A percentile compares a stretch with the other conserved stretches of the same genome.
These are phyloP conservation scores for Hirtodrosophila histrioides DNA, from an alignment of 2,888 invertebrate species.

Conservation along the genomic window DNA sequence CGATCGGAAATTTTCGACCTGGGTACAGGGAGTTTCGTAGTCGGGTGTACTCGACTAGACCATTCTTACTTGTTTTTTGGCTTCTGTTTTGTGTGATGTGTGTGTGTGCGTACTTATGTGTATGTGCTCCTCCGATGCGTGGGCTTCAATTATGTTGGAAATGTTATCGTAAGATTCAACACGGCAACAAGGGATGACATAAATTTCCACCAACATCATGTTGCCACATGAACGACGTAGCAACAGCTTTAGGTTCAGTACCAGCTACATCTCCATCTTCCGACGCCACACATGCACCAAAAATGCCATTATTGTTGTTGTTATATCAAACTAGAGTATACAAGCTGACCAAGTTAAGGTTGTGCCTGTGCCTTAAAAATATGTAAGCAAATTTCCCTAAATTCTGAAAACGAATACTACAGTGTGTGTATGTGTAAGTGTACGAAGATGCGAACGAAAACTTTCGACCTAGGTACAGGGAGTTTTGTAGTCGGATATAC, in stretches of 20 bases:
- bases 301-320: constrained; percentile 55
- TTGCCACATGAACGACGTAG: constrained; percentile 66
- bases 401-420: no score
- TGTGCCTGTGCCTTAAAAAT: constrained; percentile 44
- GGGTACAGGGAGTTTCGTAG: no score
- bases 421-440: no score
- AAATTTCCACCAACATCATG: constrained; percentile 84
- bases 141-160: constrained; percentile 85
- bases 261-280: constrained; percentile 25
- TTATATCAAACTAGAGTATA: constrained; percentile 58
- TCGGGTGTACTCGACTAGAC: no score
- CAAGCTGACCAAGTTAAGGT: constrained; percentile 53
- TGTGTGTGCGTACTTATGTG: constrained; percentile 9
- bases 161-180: constrained; percentile 85
- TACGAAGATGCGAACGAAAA: no score
- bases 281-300: constrained; percentile 60
- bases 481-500: no score
- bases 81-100: no score
- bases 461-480: no score
- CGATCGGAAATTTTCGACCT: no score
- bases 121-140: constrained; percentile 70
- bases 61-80: no score
- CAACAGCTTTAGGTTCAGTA: constrained; percentile 39
- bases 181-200: constrained; percentile 84
- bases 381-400: no score